These are phyloP conservation scores for Sakesphorus luctuosus DNA, from an alignment of 2,113 vertebrate genomes.

Conservation along the genomic window DNA sequence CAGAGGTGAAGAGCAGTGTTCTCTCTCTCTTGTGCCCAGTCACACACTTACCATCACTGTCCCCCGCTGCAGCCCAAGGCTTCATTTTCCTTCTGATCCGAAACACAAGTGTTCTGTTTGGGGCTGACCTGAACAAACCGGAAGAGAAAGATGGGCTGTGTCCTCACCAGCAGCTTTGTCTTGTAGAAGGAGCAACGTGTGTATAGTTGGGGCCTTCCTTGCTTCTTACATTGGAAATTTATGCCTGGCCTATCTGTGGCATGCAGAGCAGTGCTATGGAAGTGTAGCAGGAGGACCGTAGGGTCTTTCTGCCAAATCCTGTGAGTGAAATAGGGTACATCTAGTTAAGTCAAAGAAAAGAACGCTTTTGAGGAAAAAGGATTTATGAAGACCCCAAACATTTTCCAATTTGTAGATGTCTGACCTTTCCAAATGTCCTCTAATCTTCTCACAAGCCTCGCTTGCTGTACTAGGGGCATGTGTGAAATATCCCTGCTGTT, in stretches of 20 bases:
- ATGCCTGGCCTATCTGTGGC: background rate
- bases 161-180: background rate
- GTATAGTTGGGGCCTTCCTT: background rate
- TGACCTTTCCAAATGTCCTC: background rate
- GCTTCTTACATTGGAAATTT: background rate
- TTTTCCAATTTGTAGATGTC: background rate
- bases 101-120: background rate
- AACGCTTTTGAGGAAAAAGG: background rate
- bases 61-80: background rate
- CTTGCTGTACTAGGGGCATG: background rate
- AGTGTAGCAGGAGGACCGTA: background rate
- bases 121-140: background rate
- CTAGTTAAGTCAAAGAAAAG: background rate
- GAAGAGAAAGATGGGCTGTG: background rate
- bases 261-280: background rate
- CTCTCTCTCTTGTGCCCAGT: background rate
- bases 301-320: background rate
- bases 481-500: conserved; percentile 52
- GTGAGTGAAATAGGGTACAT: background rate
- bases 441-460: conserved; percentile 6
- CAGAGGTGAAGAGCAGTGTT: background rate
- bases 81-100: background rate
- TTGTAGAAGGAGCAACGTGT: background rate
- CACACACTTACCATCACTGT: background rate
- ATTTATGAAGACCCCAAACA: background rate